A percentile compares a stretch with the other conserved stretches of the same genome.
Evolutionary conservation across 1,140 invertebrate species (phyloP).

Genomic region (Rhynchophorus ferrugineus): DNA sequence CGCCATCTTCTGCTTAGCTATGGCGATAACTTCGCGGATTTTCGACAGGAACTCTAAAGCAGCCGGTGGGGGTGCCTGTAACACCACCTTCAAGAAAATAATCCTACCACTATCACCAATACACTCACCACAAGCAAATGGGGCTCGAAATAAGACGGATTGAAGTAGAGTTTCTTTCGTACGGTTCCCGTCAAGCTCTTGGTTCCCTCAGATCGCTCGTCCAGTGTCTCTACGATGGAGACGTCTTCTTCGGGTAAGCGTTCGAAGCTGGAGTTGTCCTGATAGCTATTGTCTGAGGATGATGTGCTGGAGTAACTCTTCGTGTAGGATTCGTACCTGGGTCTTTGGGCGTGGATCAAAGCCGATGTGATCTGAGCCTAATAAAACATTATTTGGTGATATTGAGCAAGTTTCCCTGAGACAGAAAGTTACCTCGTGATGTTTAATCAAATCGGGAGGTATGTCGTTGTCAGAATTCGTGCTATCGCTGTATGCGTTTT

Average conservation of each 20-base stretch:
- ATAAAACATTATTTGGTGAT: conserved; percentile 12
- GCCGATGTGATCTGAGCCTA: conserved; percentile 54
- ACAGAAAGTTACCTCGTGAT: conserved; percentile 29
- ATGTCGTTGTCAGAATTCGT: conserved; percentile 40
- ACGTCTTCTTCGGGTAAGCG: conserved; percentile 73
- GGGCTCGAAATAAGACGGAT: conserved; percentile 81
- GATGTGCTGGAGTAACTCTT: conserved; percentile 23
- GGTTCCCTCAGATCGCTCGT: conserved; percentile 51
- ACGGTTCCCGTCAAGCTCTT: conserved; percentile 54
- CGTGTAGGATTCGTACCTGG: conserved; percentile 23
- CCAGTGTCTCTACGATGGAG: conserved; percentile 72
- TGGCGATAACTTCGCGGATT: conserved; percentile 79
- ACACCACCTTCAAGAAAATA: too few relatives aligned
- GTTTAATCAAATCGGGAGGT: conserved; percentile 31
- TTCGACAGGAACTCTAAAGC: conserved; percentile 78
- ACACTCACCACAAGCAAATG: conserved; percentile 67
- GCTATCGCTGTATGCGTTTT: conserved; percentile 42
- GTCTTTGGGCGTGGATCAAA: conserved; percentile 54
- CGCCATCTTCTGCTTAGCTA: conserved; percentile 79
- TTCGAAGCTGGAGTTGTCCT: conserved; percentile 54
- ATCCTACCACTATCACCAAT: not conserved
- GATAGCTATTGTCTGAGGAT: conserved; percentile 26
- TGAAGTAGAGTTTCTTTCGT: conserved; percentile 75
- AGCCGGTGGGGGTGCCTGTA: conserved; percentile 74
- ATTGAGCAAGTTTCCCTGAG: not conserved